Evolutionary conservation across 2,797 vertebrate species (phyloP).

Genomic region (Glyptemys insculpta): DNA sequence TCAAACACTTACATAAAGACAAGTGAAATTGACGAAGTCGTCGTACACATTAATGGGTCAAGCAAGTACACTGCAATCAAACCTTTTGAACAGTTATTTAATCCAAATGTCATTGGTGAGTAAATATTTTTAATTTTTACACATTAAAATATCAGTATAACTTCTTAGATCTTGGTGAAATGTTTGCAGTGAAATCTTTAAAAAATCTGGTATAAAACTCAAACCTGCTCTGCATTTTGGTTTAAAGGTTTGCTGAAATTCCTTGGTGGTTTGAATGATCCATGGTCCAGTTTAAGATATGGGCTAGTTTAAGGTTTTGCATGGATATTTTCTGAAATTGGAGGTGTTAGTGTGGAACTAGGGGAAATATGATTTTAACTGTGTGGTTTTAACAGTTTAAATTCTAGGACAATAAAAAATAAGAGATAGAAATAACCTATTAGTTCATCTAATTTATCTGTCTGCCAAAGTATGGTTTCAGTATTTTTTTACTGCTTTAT

Average conservation of each 20-base stretch:
- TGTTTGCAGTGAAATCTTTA: background rate
- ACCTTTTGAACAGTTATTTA: conserved; percentile 74
- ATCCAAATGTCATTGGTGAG: conserved; percentile 78
- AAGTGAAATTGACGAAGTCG: background rate
- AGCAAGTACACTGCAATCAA: conserved; percentile 70
- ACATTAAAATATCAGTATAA: background rate
- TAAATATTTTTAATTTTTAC: background rate
- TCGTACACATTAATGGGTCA: conserved; percentile 74
- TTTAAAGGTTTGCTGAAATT: background rate
- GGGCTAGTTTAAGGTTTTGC: background rate
- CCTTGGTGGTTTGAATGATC: background rate
- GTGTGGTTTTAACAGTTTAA: background rate
- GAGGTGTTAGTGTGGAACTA: background rate
- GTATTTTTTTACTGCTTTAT: background rate
- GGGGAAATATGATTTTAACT: background rate
- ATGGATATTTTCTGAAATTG: background rate
- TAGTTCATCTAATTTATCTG: background rate
- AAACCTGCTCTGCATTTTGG: background rate
- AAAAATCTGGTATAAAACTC: background rate
- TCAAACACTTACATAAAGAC: conserved; percentile 59
- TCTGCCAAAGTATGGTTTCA: background rate
- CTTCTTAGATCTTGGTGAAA: background rate
- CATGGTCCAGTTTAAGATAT: background rate
- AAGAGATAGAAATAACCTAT: background rate
- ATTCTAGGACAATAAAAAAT: background rate